Conservation (phyloP, 2,797 vertebrate genomes). For the Rhinogobio ventralis region DNA sequence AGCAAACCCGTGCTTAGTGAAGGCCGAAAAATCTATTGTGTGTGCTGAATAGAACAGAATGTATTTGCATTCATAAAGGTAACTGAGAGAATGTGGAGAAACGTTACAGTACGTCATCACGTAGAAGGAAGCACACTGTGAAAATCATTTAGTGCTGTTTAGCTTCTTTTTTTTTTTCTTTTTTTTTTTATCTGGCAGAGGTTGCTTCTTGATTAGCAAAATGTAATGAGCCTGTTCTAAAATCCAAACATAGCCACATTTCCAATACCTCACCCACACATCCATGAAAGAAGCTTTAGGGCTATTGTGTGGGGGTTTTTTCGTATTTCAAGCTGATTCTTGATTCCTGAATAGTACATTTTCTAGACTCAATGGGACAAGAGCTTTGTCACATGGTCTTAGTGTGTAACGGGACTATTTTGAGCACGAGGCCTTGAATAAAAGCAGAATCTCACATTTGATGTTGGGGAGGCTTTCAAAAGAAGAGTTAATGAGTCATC, state of each 20-base stretch:
- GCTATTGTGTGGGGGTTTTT: not conserved
- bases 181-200: not conserved
- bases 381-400: slow-evolving; percentile 72
- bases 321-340: slow-evolving; percentile 7
- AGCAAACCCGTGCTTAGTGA: not conserved
- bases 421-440: slow-evolving; percentile 61
- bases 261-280: slow-evolving; percentile 19
- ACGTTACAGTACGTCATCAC: not conserved
- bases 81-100: not conserved
- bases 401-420: slow-evolving; percentile 71
- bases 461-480: slow-evolving; percentile 75
- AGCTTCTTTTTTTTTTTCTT: not conserved
- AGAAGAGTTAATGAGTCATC: slow-evolving; percentile 77
- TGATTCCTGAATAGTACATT: slow-evolving; percentile 60
- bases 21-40: slow-evolving; percentile 12
- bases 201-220: slow-evolving; percentile 30
- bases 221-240: slow-evolving; percentile 17
- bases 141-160: slow-evolving; percentile 11
- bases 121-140: not conserved
- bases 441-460: slow-evolving; percentile 71
- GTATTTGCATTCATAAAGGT: slow-evolving; percentile 29
- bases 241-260: slow-evolving; percentile 39
- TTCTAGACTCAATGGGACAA: slow-evolving; percentile 74
- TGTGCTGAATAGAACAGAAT: slow-evolving; percentile 4
- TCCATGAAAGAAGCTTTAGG: slow-evolving; percentile 18